These are phyloP conservation scores for Drosophila ironensis DNA, from an alignment of 1,140 invertebrate species.

Conservation along the genomic window DNA sequence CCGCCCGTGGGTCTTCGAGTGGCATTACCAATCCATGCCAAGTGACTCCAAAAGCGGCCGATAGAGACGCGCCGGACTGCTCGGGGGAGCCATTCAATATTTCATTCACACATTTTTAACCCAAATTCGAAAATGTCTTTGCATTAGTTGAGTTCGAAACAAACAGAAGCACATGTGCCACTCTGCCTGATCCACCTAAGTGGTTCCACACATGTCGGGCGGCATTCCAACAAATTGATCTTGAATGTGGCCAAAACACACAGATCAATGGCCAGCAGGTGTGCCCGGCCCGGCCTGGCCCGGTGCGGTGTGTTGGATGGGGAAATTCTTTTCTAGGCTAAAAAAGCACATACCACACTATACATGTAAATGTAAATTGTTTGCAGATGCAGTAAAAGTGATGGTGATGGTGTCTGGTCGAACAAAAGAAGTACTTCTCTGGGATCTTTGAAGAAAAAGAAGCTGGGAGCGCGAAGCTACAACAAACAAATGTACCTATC, in stretches of 20 bases:
- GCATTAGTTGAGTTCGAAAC: slow-evolving; percentile 43
- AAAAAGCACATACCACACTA: too few species aligned
- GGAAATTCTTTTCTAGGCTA: slow-evolving; percentile 17
- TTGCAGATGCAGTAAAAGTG: slow-evolving; percentile 25
- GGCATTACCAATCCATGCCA: slow-evolving; percentile 42
- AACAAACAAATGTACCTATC: neutral
- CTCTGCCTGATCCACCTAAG: neutral
- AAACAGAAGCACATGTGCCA: slow-evolving; percentile 14
- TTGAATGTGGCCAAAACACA: slow-evolving; percentile 36
- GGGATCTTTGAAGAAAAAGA: slow-evolving; percentile 7
- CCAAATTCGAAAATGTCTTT: slow-evolving; percentile 59
- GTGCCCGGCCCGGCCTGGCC: too few species aligned
- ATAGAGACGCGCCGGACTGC: neutral
- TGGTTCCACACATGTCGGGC: slow-evolving; percentile 40
- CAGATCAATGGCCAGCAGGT: slow-evolving; percentile 37
- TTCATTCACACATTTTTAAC: slow-evolving; percentile 68
- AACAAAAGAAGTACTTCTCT: too few species aligned
- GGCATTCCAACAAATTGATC: slow-evolving; percentile 47
- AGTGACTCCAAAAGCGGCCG: slow-evolving; percentile 19
- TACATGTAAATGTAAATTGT: slow-evolving; percentile 3
- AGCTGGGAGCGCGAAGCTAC: neutral
- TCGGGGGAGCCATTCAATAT: slow-evolving; percentile 34
- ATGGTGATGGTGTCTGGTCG: too few species aligned
- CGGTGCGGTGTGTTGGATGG: neutral
- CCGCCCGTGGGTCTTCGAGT: slow-evolving; percentile 30